A percentile compares a stretch with the other conserved stretches of the same genome.
These are phyloP conservation scores for Chloroclystis v-ata DNA, from an alignment of 2,888 invertebrate species.

Conservation along the genomic window DNA sequence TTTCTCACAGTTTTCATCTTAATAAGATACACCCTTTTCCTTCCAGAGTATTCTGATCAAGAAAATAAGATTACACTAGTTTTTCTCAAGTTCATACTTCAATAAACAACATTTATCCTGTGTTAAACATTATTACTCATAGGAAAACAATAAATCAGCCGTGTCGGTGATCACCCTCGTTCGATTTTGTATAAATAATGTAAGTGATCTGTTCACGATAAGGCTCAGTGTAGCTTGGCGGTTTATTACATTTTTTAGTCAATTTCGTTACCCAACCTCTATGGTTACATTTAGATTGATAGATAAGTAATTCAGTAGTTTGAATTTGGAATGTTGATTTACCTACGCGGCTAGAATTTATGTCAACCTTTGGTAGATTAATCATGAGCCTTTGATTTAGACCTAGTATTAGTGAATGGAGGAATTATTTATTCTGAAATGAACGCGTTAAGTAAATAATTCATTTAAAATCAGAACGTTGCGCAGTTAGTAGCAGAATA, in stretches of 20 bases:
- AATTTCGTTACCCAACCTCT: constrained; percentile 2
- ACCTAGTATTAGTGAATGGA: no score
- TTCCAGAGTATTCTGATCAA: no score
- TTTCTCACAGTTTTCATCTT: no score
- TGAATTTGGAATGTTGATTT: constrained; percentile 1
- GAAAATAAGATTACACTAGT: no score
- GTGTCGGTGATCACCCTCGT: constrained; percentile 23
- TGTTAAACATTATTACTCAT: constrained; percentile 1
- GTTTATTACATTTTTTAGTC: constrained; percentile 12
- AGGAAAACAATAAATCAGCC: constrained; percentile 23
- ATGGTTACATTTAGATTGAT: neutral
- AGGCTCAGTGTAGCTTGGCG: constrained; percentile 5
- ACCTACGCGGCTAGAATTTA: neutral
- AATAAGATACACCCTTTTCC: no score
- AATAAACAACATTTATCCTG: neutral
- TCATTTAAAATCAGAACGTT: no score
- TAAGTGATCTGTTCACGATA: constrained; percentile 16
- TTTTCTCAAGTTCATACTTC: neutral
- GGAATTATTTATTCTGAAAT: no score
- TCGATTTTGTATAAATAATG: constrained; percentile 22
- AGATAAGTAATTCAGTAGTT: constrained; percentile 2
- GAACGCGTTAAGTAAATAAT: no score
- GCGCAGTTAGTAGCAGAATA: no score
- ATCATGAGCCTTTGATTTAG: no score
- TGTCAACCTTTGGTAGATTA: no score